Percentiles rank a stretch among this genome's conserved stretches.
Conservation (phyloP, 2,888 invertebrate species). For the Laothoe populi region DNA sequence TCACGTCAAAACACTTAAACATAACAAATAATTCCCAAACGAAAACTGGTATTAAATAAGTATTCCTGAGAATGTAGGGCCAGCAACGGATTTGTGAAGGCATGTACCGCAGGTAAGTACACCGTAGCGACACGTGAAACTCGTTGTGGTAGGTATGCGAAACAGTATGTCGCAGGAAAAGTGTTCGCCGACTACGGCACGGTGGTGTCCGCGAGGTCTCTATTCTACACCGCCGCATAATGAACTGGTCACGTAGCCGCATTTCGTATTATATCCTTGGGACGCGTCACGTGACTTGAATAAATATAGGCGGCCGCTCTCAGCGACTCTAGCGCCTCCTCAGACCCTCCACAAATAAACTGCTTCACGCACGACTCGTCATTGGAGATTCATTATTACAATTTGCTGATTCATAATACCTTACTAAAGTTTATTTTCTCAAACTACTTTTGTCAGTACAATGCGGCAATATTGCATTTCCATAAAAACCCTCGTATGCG, state of each 20-base stretch:
- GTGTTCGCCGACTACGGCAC: slow-evolving; percentile 44
- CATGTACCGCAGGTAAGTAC: slow-evolving; percentile 49
- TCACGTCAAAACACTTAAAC: background rate
- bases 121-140: slow-evolving; percentile 54
- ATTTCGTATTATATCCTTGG: slow-evolving; percentile 85
- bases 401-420: slow-evolving; percentile 73
- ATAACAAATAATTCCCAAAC: background rate
- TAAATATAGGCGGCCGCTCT: slow-evolving; percentile 67
- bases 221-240: slow-evolving; percentile 76
- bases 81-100: slow-evolving; percentile 47
- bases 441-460: background rate
- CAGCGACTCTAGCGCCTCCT: slow-evolving; percentile 63
- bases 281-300: slow-evolving; percentile 83
- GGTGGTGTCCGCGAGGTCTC: slow-evolving; percentile 61
- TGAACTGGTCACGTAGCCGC: slow-evolving; percentile 84
- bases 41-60: background rate
- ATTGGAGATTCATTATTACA: slow-evolving; percentile 82
- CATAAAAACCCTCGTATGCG: too few relatives aligned
- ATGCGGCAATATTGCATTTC: too few relatives aligned
- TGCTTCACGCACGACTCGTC: slow-evolving; percentile 82
- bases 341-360: slow-evolving; percentile 83
- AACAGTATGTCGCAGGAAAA: slow-evolving; percentile 44
- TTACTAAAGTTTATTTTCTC: slow-evolving; percentile 42
- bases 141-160: slow-evolving; percentile 65
- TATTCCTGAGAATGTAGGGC: background rate